A percentile compares a stretch with the other conserved stretches of the same genome.
Conservation (phyloP, 2,888 invertebrate species). For the Agriopis aurantiaria region DNA sequence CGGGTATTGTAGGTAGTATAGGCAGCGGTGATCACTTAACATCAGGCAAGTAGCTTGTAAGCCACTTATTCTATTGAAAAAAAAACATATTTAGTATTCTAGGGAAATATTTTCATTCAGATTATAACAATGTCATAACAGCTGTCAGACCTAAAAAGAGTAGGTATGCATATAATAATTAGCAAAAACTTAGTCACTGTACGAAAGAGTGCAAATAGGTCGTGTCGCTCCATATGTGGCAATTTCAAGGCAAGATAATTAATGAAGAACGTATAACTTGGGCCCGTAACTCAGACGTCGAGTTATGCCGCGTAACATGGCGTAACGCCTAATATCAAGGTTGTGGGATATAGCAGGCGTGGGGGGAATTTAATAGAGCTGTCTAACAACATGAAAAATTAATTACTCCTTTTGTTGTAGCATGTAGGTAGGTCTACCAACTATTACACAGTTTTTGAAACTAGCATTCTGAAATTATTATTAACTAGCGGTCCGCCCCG, state of each 20-base stretch:
- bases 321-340: conserved; percentile 37
- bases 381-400: conserved; percentile 12
- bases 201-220: conserved; percentile 31
- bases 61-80: too few relatives aligned
- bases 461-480: too few relatives aligned
- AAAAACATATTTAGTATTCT: too few relatives aligned
- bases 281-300: conserved; percentile 39
- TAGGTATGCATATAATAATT: too few relatives aligned
- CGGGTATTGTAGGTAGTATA: too few relatives aligned
- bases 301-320: conserved; percentile 36
- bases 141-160: too few relatives aligned
- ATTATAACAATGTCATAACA: too few relatives aligned
- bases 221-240: conserved; percentile 41
- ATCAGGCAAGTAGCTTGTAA: too few relatives aligned
- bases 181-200: conserved; percentile 12
- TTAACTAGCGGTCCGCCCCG: too few relatives aligned
- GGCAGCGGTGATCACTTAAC: too few relatives aligned
- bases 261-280: conserved; percentile 39
- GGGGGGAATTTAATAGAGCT: conserved; percentile 16
- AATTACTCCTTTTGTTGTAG: conserved; percentile 2
- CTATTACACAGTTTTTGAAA: too few relatives aligned
- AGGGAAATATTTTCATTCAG: too few relatives aligned
- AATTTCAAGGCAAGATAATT: conserved; percentile 40
- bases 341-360: conserved; percentile 10
- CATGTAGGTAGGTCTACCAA: neutral